These are phyloP conservation scores for Drosophila teissieri DNA, from an alignment of 1,140 invertebrate genomes.

Conservation along the genomic window DNA sequence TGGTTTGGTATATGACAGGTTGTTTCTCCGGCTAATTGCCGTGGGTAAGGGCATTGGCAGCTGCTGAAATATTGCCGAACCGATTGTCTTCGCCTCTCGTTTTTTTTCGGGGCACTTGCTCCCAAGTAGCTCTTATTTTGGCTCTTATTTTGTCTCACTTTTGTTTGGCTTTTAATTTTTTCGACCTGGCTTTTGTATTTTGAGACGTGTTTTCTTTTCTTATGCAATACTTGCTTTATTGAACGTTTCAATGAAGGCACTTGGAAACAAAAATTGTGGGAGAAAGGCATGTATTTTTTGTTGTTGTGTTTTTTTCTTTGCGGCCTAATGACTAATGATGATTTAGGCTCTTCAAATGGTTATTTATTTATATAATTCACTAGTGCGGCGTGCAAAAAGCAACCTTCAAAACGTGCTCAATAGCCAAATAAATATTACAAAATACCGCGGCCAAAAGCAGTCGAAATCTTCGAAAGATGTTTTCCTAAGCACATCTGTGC, in stretches of 20 bases:
- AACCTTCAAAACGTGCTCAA: constrained; percentile 66
- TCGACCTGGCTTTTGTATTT: constrained; percentile 7
- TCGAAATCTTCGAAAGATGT: constrained; percentile 39
- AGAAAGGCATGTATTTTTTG: constrained; percentile 51
- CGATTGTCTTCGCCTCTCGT: constrained; percentile 41
- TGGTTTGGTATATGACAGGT: constrained; percentile 1
- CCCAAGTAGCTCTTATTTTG: constrained; percentile 54
- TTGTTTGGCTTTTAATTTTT: constrained; percentile 33
- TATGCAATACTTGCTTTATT: constrained; percentile 63
- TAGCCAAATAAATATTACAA: constrained; percentile 62
- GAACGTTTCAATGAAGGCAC: constrained; percentile 49
- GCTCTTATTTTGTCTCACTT: constrained; percentile 46
- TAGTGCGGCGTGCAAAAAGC: constrained; percentile 39
- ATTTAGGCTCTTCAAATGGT: constrained; percentile 37
- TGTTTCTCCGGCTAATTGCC: constrained; percentile 61
- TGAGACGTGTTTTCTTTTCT: constrained; percentile 37
- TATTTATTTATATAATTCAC: constrained; percentile 46
- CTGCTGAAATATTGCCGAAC: constrained; percentile 35
- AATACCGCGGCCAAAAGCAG: constrained; percentile 39
- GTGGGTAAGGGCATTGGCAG: constrained; percentile 51
- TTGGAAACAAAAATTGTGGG: constrained; percentile 57
- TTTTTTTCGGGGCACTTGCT: constrained; percentile 24
- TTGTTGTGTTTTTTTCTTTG: background rate
- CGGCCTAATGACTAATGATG: constrained; percentile 40
- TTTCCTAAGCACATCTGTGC: constrained; percentile 60